Evolutionary conservation across 2,888 invertebrate genomes (phyloP).

Genomic region (Caenorhabditis uteleia): DNA sequence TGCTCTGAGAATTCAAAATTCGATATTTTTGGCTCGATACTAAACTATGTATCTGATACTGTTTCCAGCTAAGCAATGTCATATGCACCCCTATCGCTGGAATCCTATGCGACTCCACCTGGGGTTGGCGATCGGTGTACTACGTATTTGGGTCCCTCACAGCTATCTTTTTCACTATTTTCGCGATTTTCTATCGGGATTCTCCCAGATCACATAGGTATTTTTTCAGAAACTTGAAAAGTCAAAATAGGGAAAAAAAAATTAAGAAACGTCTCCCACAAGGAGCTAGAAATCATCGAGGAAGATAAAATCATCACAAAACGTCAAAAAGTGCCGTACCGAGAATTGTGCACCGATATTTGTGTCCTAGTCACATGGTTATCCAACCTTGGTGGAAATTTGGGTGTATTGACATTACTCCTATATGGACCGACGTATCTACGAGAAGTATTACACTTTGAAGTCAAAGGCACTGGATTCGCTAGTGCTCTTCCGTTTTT

Average conservation of each 20-base stretch:
- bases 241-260: background rate
- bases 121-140: slow-evolving; percentile 39
- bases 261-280: slow-evolving; percentile 5
- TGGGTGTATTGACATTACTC: slow-evolving; percentile 46
- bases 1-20: too few species aligned
- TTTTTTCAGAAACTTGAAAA: too few species aligned
- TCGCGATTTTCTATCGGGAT: slow-evolving; percentile 27
- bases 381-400: slow-evolving; percentile 41
- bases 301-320: background rate
- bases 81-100: slow-evolving; percentile 44
- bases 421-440: slow-evolving; percentile 54
- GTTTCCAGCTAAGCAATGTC: slow-evolving; percentile 32
- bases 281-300: slow-evolving; percentile 5
- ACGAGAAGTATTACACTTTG: slow-evolving; percentile 33
- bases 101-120: slow-evolving; percentile 27
- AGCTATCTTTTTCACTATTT: slow-evolving; percentile 10
- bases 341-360: slow-evolving; percentile 12
- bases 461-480: slow-evolving; percentile 43
- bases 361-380: slow-evolving; percentile 11
- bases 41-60: too few species aligned
- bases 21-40: too few species aligned
- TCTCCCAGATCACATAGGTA: slow-evolving; percentile 8
- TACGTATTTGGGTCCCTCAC: slow-evolving; percentile 35
- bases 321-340: slow-evolving; percentile 30
- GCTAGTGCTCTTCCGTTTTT: slow-evolving; percentile 43